Evolutionary conservation across 2,113 vertebrate genomes (phyloP), one percentile per base, ranked within the genome.

Genomic region (Austrofundulus limnaeus): DNA sequence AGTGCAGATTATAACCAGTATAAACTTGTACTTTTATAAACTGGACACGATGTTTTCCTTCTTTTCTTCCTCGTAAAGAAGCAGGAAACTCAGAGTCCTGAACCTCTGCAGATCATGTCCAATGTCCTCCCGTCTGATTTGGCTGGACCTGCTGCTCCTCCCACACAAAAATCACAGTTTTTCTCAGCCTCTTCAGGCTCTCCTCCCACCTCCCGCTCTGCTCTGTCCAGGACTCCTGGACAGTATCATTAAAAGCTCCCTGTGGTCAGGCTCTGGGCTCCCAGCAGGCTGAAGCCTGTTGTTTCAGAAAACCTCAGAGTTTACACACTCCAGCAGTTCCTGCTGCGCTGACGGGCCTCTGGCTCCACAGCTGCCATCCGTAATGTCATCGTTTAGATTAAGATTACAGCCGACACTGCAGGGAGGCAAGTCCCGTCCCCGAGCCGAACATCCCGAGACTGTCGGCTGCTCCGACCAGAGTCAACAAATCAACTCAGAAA

Each of bases 161-260:
- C 38, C 46, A 38, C 37, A 46, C 41, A 38, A 19, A 60, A 61
- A 45, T 16, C 38, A n/a, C 28, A 39, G 34, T 0, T 28, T 51
- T 41, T 60, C 56, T 60, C 66, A 57, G 34, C 38, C 39, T 42
- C 20, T 52, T 52, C 61, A 46, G 37, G 42, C 31, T 11, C 19
- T 12, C 55, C 38, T 39, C 57, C 21, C 37, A 21, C 28, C 23
- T 11, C 34, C 39, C 41, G 20, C 41, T 24, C 51, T 57, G 2
- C 16, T 12, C 14, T 12, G 1, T 59, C 46, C 59, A 42, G 38
- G 64, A 57, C 60, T 79, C 72, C 72, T 62, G 80, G 67, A 83
- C 76, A 51, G 61, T 76, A 70, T 83, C 72, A 79, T 76, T 83
- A 83, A 72, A 70, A 41, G 72, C 53, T 76, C 72, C 60, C 72